Conservation (phyloP, 35 echinoderm and acorn worm species). For the Apostichopus japonicus region DNA sequence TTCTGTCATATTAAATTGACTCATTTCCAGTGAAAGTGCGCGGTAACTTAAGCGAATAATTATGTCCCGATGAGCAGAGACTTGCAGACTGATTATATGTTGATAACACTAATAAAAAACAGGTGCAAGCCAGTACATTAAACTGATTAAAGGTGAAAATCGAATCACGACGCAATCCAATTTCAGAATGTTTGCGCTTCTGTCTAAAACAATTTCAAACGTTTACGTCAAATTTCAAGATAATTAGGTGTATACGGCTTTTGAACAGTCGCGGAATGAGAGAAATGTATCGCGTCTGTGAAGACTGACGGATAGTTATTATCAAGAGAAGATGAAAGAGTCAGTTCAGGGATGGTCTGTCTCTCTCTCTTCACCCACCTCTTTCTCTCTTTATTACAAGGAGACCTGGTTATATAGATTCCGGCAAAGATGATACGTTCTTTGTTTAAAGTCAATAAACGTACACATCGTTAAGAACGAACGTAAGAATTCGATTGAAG, state of each 20-base stretch:
- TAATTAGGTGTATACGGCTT: not conserved
- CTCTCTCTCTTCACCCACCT: too few species aligned
- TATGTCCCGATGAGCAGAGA: not conserved
- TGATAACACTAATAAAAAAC: not conserved
- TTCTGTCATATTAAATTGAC: too few species aligned
- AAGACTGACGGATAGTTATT: too few species aligned
- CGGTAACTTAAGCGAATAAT: not conserved
- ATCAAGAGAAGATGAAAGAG: too few species aligned
- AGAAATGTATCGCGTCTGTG: too few species aligned
- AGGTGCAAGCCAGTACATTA: not conserved
- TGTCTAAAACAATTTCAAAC: conserved; percentile 19
- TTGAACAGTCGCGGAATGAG: not conserved
- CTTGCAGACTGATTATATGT: not conserved
- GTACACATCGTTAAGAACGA: too few species aligned
- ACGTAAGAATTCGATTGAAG: too few species aligned
- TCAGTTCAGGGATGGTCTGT: too few species aligned
- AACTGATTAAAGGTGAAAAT: not conserved
- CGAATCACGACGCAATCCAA: conserved; percentile 1
- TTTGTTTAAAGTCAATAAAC: too few species aligned
- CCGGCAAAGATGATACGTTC: too few species aligned
- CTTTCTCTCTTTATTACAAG: too few species aligned
- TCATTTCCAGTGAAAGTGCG: not conserved
- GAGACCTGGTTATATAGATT: too few species aligned
- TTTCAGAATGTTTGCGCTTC: conserved; percentile 1
- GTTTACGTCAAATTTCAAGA: not conserved